These are phyloP conservation scores for Darevskia nairensis DNA, from an alignment of 2,797 vertebrate genomes.

Conservation along the genomic window DNA sequence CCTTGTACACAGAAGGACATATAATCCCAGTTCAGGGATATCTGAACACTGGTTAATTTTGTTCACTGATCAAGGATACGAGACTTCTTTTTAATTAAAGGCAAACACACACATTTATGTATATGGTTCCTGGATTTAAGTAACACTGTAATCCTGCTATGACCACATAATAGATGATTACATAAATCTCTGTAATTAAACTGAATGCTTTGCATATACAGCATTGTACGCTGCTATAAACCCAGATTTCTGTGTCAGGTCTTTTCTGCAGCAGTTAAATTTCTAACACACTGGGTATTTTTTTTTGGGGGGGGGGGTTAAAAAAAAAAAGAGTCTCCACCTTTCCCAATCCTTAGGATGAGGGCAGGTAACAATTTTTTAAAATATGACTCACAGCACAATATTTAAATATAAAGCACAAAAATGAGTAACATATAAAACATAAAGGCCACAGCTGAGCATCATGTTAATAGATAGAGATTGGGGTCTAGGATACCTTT, in stretches of 20 bases:
- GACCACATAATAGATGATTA: not conserved
- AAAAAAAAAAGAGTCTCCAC: not conserved
- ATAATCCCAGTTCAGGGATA: constrained; percentile 41
- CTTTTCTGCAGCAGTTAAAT: not conserved
- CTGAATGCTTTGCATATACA: not conserved
- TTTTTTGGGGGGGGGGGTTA: too few species aligned
- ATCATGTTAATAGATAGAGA: not conserved
- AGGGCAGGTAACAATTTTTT: not conserved
- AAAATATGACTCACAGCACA: not conserved
- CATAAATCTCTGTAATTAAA: not conserved
- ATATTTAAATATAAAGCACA: not conserved
- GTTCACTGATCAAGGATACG: not conserved
- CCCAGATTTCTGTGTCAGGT: not conserved
- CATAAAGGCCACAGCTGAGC: not conserved
- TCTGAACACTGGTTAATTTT: constrained; percentile 22
- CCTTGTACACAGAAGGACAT: constrained; percentile 9
- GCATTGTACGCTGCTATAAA: constrained; percentile 19
- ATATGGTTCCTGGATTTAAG: constrained; percentile 1
- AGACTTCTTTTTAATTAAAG: not conserved
- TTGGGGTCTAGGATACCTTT: not conserved
- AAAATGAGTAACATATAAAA: not conserved
- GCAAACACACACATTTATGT: not conserved
- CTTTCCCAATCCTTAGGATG: not conserved
- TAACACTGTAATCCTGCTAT: not conserved
- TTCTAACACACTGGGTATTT: not conserved